Base-by-base conservation (phyloP, 92 coral and sea anemone species). In the Porites rus region DNA sequence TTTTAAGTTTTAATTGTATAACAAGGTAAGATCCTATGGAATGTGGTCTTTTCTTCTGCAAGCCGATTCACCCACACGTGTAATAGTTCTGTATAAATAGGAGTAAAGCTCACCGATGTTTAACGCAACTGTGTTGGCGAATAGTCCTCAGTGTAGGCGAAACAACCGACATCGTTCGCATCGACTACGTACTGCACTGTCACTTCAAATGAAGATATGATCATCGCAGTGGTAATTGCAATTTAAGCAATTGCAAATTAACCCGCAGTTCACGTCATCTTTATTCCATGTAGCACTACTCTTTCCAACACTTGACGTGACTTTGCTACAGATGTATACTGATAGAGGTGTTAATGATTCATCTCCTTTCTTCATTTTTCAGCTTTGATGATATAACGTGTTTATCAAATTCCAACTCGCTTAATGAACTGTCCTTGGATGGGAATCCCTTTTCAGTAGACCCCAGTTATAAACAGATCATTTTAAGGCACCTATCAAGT, bases 381-480 rank as follows among this genome's bases (percentile, higher is more conserved):
- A 97, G 99, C 80, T 97, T 97, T 85, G 98, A 93, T 51, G 99
- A 97, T 66, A 87, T 95, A 28, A 78, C 53, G 24, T 93, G 99
- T 76, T 74, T 97, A 65, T 83, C 99, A 53, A 89, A 84, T 76
- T 97, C 96, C n/a, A 17, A 71, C 13, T 94, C 94, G 6, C 86
- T 97, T 28, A 92, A 83, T 70, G 99, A 97, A 83, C 75, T 97
- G 60, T 95, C 98, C 72, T 65, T 97, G 91, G 99, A 97, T 71
- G 99, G 98, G 50, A 97, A 97, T 80, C 98, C 99, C 31, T 91
- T 97, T 70, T 82, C 97, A 21, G 64, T 80, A 63, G 98, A 93
- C 25, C 85, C 71, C 4, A 89, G 90, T 13, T 97, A 97, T 83
- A 97, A 97, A 81, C 99, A 97, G 89, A 80, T 92, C 17, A 83